These are phyloP conservation scores for Bombus vancouverensis DNA, from an alignment of 1,140 invertebrate genomes.

Conservation along the genomic window DNA sequence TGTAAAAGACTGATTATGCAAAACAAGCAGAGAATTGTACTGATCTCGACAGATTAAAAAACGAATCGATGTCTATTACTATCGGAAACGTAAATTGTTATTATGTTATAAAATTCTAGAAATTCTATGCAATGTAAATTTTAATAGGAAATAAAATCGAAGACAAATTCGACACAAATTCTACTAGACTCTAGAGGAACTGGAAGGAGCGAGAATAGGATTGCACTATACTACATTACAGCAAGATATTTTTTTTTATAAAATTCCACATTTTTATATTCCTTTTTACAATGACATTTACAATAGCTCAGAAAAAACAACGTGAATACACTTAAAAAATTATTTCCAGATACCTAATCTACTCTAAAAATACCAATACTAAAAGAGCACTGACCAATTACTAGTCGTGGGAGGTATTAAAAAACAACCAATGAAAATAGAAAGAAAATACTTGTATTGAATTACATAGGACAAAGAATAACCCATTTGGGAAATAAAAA, in stretches of 20 bases:
- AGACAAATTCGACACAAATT: constrained; percentile 55
- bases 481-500: not conserved
- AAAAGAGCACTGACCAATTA: constrained; percentile 53
- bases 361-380: constrained; percentile 14
- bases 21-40: constrained; percentile 70
- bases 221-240: constrained; percentile 73
- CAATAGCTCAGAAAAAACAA: not conserved
- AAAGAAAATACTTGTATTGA: constrained; percentile 76
- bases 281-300: constrained; percentile 12
- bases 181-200: constrained; percentile 48
- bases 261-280: constrained; percentile 18
- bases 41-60: constrained; percentile 41
- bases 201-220: constrained; percentile 66
- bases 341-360: constrained; percentile 41
- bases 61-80: constrained; percentile 61
- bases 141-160: not conserved
- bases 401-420: constrained; percentile 69
- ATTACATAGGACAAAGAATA: constrained; percentile 33
- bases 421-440: constrained; percentile 68
- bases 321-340: not conserved
- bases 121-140: not conserved
- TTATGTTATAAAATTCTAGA: not conserved
- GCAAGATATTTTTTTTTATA: constrained; percentile 42
- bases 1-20: constrained; percentile 51
- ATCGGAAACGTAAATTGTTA: not conserved